These are phyloP conservation scores for Ailurus styani DNA, from an alignment of 2,113 vertebrate genomes.

Conservation along the genomic window DNA sequence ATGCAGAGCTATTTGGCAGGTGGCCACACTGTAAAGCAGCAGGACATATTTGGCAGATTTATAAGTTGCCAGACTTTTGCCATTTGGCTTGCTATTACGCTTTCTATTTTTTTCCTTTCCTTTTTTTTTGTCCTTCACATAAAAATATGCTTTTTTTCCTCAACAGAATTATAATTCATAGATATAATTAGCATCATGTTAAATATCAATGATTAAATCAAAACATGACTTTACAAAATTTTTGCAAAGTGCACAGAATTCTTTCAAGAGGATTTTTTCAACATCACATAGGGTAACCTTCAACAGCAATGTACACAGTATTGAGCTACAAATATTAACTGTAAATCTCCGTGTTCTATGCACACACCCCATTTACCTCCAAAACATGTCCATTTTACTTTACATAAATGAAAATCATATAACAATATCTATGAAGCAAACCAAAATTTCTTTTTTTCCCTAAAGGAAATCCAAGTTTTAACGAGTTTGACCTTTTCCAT, in stretches of 20 bases:
- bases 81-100: conserved; percentile 73
- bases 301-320: conserved; percentile 63
- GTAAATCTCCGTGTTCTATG: conserved; percentile 43
- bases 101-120: conserved; percentile 40
- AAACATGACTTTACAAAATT: conserved; percentile 70
- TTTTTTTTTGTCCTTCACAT: conserved; percentile 50
- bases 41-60: conserved; percentile 76
- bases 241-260: conserved; percentile 71
- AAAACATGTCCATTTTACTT: neutral
- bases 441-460: neutral
- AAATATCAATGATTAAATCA: conserved; percentile 73
- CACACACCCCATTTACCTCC: neutral
- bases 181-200: conserved; percentile 77
- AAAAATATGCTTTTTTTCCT: conserved; percentile 73
- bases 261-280: conserved; percentile 75
- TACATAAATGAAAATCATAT: neutral
- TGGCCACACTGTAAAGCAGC: conserved; percentile 72
- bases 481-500: neutral
- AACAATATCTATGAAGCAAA: neutral
- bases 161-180: conserved; percentile 72
- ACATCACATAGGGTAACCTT: conserved; percentile 60
- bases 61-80: conserved; percentile 77
- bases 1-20: conserved; percentile 74
- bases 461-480: neutral
- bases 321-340: conserved; percentile 70